Base-by-base conservation (phyloP, 2,888 invertebrate genomes). In the Panopea generosa region DNA sequence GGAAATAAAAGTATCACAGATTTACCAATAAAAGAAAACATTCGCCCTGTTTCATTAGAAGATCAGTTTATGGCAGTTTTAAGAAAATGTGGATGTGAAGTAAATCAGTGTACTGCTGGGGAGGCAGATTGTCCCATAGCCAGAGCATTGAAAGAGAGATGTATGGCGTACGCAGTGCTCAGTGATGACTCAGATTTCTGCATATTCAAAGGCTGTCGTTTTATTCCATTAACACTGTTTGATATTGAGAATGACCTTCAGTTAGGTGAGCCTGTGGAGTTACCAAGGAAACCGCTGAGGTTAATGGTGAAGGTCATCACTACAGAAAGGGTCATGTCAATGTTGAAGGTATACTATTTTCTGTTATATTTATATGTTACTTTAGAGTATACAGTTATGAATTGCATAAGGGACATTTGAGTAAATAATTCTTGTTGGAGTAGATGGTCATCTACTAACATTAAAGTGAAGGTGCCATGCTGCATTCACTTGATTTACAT, bases 121-220 rank as follows among this genome's bases (percentile, higher is more conserved):
- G 92, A 92, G 63, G 91, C 91, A 2, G 91, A 92, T 70, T 72
- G 71, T 57, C 57, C 86, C 3, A 69, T 92, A 4, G 90, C 90
- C 2, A 81, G 85, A 68, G 87, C 85, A 52, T 70, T 91, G 27
- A 50, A 59, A 7, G 82, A 84, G 4, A 69, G 91, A 40, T 82
- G 82, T 9, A 86, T 87, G 50, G 92, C 91, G 1, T 90, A 72
- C 72, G 89, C 89, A 24, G 79, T 92, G 22, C 45, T 91, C 18
- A 89, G 89, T 60, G 91, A 91, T 78, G 92, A 92, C 66, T 87
- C 91, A 11, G 92, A 92, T 73, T 92, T 92, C 68, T 88, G 88
- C 71, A 83, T 91, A 40, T 90, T 91, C 70, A 80, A 81, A 59
- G 81, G 86, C 68, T 81, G 88, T 66, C 55, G 83, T n/a, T 84